phyloP scores from a whole-genome alignment of 2,113 vertebrate species.

The Mus musculus region GRCm39 chr2:164645001-164645500 shows the following conservation, averaged over 20 bases:
- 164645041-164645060: slow-evolving; percentile 92
- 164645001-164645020: slow-evolving; percentile 96
- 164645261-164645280: background rate
- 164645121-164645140: background rate
- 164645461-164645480: background rate
- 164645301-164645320: background rate
- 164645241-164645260: background rate
- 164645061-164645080: slow-evolving; percentile 54
- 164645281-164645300: slow-evolving; percentile 1
- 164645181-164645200: background rate
- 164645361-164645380: slow-evolving; percentile 13
- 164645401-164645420: background rate
- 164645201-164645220: background rate
- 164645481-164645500: background rate
- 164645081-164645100: background rate
- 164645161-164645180: background rate
- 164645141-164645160: slow-evolving; percentile 33
- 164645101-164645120: background rate
- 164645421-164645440: background rate
- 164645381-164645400: background rate
- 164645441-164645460: background rate
- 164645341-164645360: background rate
- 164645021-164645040: slow-evolving; percentile 92
- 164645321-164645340: background rate
- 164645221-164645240: background rate